Conservation (phyloP, 35 echinoderm and acorn worm species). For the Stichopus chloronotus region DNA sequence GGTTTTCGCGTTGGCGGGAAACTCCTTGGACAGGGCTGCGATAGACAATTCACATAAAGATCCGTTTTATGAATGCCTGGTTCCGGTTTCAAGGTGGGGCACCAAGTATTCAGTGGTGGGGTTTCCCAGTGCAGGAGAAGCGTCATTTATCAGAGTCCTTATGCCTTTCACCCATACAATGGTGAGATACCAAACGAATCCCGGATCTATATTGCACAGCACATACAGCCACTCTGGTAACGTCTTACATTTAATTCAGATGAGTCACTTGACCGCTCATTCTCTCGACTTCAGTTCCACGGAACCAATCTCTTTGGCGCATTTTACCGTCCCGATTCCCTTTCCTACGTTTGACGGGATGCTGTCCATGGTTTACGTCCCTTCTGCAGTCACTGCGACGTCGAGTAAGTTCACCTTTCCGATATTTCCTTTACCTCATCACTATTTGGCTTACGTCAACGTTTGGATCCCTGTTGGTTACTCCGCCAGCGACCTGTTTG, state of each 20-base stretch:
- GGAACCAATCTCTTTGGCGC: not conserved
- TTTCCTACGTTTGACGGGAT: not conserved
- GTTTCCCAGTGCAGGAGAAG: not conserved
- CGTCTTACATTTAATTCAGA: not conserved
- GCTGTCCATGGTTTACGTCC: not conserved
- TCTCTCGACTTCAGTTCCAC: not conserved
- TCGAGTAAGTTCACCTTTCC: not conserved
- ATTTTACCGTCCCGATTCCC: not conserved
- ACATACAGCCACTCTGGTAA: not conserved
- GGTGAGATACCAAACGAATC: not conserved
- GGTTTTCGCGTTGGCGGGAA: conserved; percentile 13
- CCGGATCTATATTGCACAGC: not conserved
- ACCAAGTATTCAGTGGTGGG: not conserved
- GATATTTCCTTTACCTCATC: not conserved
- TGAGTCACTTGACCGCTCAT: not conserved
- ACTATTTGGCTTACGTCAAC: not conserved
- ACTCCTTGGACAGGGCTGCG: not conserved
- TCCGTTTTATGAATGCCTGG: not conserved
- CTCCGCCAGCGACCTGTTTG: not conserved
- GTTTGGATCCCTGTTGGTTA: not conserved
- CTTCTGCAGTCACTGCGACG: not conserved
- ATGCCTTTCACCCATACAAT: not conserved
- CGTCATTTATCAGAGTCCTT: not conserved
- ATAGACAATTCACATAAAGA: not conserved
- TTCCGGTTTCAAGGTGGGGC: not conserved